Evolutionary conservation across 1,140 invertebrate genomes (phyloP).

Genomic region (Oscheius sp.): DNA sequence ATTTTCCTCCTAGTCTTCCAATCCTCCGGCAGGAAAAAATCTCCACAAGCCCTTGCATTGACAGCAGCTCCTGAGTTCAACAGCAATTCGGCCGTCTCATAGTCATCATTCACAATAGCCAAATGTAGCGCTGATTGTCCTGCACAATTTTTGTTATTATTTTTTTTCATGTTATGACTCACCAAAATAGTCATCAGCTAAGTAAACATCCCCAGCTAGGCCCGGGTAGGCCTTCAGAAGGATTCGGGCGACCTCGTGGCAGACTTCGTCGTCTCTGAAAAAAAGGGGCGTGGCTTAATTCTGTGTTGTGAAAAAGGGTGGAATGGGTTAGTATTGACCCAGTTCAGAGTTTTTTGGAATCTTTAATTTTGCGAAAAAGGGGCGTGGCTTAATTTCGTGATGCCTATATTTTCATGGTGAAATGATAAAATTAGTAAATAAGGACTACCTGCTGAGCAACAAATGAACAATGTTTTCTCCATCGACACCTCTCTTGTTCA

Average conservation of each 20-base stretch:
- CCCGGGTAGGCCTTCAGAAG: constrained; percentile 86
- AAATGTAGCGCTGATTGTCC: constrained; percentile 84
- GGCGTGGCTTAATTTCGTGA: background rate
- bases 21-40: constrained; percentile 70
- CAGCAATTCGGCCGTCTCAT: constrained; percentile 89
- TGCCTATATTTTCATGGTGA: too few species aligned
- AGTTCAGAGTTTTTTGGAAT: too few species aligned
- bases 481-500: constrained; percentile 87
- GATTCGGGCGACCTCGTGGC: constrained; percentile 73
- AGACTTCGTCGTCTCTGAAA: constrained; percentile 35
- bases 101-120: constrained; percentile 91
- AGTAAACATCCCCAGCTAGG: constrained; percentile 85
- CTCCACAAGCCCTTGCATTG: constrained; percentile 83
- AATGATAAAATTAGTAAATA: background rate
- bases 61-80: constrained; percentile 81
- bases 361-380: constrained; percentile 14
- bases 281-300: background rate
- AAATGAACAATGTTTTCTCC: constrained; percentile 92
- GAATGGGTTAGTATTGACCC: too few species aligned
- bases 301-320: background rate
- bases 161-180: constrained; percentile 39
- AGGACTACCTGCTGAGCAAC: constrained; percentile 80
- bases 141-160: background rate
- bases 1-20: constrained; percentile 75
- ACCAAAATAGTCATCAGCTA: constrained; percentile 94